Base-by-base conservation (phyloP, 2,113 vertebrate species). In the Redunca redunca region DNA sequence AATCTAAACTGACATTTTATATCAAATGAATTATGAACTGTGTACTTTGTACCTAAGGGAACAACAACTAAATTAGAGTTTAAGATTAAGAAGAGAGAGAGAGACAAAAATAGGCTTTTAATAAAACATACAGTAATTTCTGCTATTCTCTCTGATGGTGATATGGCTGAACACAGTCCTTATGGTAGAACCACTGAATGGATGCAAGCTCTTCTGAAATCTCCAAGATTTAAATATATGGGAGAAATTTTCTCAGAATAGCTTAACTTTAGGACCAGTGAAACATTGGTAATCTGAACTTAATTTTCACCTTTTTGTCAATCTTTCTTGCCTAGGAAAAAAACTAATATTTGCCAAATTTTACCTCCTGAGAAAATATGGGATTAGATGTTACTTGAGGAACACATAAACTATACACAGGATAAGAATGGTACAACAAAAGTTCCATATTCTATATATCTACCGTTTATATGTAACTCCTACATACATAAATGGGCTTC, bases 11-110 rank as follows among this genome's bases (percentile, higher is more conserved):
- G 99, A 99, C 99, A 98, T 98, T 98, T 99, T 99, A 97, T 98
- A 99, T 99, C 98, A 98, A 99, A 99, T 99, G 98, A 99, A 99
- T 99, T 99, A 99, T 99, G 99, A 98, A 98, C 99, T 98, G 98
- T 99, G 98, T 99, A 98, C 98, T 98, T 98, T 83, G 25, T 98
- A 99, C 99, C 98, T 98, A 98, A 98, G 99, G 99, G 99, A 99
- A 98, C 98, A 99, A 98, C 98, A 99, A 98, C 98, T 98, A 98
- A 99, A 99, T 99, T 99, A 98, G 97, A 97, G 97, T 98, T 98
- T 98, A 97, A 97, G 98, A 98, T 98, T 40, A 36, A 97, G 98
- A 95, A 88, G 86, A 97, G 81, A 93, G 57, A 95, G 82, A 95
- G 88, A 97, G 58, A 85, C 15, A 95, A 98, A 98, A 98, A 98